These are phyloP conservation scores for Macrophya alboannulata DNA, from an alignment of 2,888 invertebrate species.

Conservation along the genomic window DNA sequence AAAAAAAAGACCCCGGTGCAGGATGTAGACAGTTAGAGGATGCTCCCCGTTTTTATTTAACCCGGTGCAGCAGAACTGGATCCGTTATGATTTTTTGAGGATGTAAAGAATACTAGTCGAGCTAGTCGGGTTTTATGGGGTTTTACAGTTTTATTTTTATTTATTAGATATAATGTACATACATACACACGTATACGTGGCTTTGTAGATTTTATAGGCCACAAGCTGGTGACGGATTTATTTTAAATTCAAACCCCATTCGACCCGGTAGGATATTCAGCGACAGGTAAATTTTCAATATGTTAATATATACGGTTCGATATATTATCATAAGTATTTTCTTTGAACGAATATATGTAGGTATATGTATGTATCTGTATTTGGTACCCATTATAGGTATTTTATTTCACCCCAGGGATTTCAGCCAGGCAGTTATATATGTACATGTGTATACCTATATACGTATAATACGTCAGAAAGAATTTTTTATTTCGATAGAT, in stretches of 20 bases:
- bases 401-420: conserved; percentile 44
- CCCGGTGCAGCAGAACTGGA: conserved; percentile 8
- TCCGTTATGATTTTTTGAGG: conserved; percentile 33
- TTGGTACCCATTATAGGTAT: neutral
- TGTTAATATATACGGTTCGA: conserved; percentile 36
- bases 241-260: conserved; percentile 33
- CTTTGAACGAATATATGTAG: neutral
- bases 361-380: neutral
- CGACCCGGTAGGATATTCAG: conserved; percentile 28
- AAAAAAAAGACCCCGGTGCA: neutral
- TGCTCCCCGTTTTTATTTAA: conserved; percentile 25
- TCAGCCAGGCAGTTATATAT: neutral
- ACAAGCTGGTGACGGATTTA: conserved; percentile 13
- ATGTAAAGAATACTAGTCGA: neutral
- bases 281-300: conserved; percentile 24
- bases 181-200: neutral
- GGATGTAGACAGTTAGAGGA: conserved; percentile 53
- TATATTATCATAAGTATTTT: conserved; percentile 46
- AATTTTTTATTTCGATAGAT: conserved; percentile 32
- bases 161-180: neutral
- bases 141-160: neutral
- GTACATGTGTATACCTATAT: neutral
- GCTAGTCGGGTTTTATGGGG: conserved; percentile 15
- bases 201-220: conserved; percentile 20
- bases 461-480: neutral